Base-by-base conservation (phyloP, 2,113 vertebrate species). In the Apodemus speciosus region DNA sequence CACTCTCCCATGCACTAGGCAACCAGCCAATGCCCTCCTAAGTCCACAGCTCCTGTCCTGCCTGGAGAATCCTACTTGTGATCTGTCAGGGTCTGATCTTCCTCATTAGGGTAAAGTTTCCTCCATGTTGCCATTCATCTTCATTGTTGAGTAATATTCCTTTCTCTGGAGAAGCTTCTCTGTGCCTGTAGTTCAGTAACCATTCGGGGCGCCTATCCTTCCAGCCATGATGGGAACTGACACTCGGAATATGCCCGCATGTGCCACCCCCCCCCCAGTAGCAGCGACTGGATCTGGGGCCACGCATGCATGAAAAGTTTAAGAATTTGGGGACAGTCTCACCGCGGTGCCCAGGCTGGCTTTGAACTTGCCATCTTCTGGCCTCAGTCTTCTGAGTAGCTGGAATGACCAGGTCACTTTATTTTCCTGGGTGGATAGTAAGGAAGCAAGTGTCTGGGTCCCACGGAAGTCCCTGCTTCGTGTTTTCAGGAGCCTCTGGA, bases 121-220 rank as follows among this genome's bases (percentile, higher is more conserved):
- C 14, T 20, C 7, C 38, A 14, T 0, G 14, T 1, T 46, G 9
- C 16, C 6, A 0, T 40, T 68, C 43, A 38, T 69, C 53, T 73
- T 75, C 13, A 25, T 40, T n/a, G 88, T 30, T 35, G 15, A 66
- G 56, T 60, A 60, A 43, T 58, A 27, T 27, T 62, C 23, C 35
- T 25, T 9, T 30, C n/a, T 81, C 79, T 40, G 79, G n/a, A 18
- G 27, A 80, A 32, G 23, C 69, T n/a, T 16, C 15, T 6, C 25
- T 14, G 0, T 15, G 3, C 32, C 62, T 20, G 3, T 32, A 6
- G 30, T 8, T 3, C 1, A 0, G 2, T 13, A 30, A 79, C 30
- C 7, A 0, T 27, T 88, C 30, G 32, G 85, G 56, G n/a, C 35
- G 35, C 30, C 35, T 69, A 7, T 25, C 35, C 27, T 56, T 64